Percentiles rank a stretch among this genome's conserved stretches.
These are phyloP conservation scores for Thryonomys swinderianus DNA, from an alignment of 2,113 vertebrate species.

Conservation along the genomic window DNA sequence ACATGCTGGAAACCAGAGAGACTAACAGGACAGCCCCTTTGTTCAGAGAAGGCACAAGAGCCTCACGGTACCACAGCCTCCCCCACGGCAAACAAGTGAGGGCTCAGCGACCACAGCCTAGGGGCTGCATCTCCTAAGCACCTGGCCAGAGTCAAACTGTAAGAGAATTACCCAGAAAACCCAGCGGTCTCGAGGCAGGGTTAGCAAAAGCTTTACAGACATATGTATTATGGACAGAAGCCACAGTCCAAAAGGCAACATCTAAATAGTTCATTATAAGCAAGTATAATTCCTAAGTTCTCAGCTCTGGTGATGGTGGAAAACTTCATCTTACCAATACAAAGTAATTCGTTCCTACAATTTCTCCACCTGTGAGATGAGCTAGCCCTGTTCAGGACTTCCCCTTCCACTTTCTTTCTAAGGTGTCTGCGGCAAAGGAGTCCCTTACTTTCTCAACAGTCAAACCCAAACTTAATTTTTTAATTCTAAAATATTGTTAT, in stretches of 20 bases:
- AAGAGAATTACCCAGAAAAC: neutral
- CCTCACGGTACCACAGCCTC: neutral
- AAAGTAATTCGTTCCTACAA: neutral
- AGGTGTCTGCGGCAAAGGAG: neutral
- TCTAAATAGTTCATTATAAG: conserved; percentile 7
- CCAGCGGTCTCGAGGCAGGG: neutral
- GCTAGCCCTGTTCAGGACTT: neutral
- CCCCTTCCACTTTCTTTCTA: neutral
- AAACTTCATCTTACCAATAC: neutral
- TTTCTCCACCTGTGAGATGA: neutral
- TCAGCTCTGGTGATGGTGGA: neutral
- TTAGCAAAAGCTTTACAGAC: neutral
- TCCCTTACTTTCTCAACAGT: neutral
- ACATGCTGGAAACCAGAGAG: neutral
- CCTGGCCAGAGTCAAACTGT: neutral
- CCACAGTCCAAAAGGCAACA: neutral
- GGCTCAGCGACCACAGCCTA: neutral
- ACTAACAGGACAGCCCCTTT: neutral
- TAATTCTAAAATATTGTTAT: neutral
- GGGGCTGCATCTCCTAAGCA: neutral
- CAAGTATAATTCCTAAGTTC: neutral
- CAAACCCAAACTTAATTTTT: neutral
- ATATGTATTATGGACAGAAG: neutral
- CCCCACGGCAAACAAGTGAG: rapidly evolving
- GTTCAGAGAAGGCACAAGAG: neutral